Evolutionary conservation across 2,888 invertebrate species (phyloP).

Genomic region (Lasioglossum malachurum): DNA sequence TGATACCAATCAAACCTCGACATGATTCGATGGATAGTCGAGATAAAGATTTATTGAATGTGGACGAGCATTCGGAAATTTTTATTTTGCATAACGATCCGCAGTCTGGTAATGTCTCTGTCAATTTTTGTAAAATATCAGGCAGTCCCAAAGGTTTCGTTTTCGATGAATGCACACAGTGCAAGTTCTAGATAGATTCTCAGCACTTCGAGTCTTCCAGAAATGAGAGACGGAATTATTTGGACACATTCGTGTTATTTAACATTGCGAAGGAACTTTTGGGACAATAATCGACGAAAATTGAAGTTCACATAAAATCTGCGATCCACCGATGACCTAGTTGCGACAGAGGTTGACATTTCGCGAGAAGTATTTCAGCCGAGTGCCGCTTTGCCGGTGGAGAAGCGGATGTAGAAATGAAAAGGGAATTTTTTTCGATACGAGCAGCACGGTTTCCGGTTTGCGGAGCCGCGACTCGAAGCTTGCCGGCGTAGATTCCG

Average conservation of each 20-base stretch:
- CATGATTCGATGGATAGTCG: background rate
- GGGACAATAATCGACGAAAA: too few relatives aligned
- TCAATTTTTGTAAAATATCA: too few relatives aligned
- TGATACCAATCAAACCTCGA: background rate
- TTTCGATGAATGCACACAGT: too few relatives aligned
- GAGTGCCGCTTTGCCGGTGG: background rate
- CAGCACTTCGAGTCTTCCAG: too few relatives aligned
- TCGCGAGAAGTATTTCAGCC: background rate
- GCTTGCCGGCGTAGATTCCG: background rate
- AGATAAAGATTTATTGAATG: background rate
- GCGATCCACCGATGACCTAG: background rate
- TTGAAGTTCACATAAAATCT: background rate
- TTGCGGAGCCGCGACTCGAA: background rate
- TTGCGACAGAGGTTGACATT: background rate
- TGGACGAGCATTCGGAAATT: background rate
- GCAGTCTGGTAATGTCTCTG: too few relatives aligned
- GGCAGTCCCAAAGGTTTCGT: too few relatives aligned
- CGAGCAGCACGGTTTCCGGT: background rate
- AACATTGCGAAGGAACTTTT: too few relatives aligned
- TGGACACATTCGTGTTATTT: too few relatives aligned
- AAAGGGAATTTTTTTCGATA: background rate
- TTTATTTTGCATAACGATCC: background rate
- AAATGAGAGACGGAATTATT: too few relatives aligned
- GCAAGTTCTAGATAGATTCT: too few relatives aligned
- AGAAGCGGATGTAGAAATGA: background rate